A percentile compares a stretch with the other conserved stretches of the same genome.
Conservation (phyloP, 92 coral and sea anemone genomes). For the Parazoanthus darwini region DNA sequence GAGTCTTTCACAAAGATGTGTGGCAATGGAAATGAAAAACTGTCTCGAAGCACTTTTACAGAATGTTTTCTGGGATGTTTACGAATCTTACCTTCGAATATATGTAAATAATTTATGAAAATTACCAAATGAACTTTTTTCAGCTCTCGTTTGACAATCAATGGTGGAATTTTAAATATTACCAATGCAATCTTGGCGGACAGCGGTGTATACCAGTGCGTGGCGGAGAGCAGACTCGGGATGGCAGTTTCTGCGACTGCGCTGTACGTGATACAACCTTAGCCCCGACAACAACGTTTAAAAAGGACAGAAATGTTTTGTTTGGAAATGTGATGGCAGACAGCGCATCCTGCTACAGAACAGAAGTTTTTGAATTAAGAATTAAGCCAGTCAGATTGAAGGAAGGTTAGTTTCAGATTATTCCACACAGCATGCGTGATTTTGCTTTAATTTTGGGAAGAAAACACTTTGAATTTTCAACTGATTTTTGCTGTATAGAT, state of each 20-base stretch:
- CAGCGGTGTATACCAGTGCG: conserved; percentile 35
- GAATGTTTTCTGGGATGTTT: too few relatives aligned
- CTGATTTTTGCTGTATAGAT: too few relatives aligned
- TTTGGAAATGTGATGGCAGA: background rate
- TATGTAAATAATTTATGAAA: background rate
- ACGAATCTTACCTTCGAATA: too few relatives aligned
- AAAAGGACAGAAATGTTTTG: background rate
- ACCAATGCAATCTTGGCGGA: conserved; percentile 1
- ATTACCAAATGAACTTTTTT: background rate
- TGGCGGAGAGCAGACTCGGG: background rate
- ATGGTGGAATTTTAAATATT: background rate
- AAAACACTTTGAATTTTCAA: too few relatives aligned
- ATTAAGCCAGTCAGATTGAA: background rate
- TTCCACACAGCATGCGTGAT: background rate
- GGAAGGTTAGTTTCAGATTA: background rate
- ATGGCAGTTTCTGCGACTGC: background rate
- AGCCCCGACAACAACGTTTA: background rate
- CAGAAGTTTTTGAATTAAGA: background rate
- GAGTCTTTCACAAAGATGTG: too few relatives aligned
- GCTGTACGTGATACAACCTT: background rate
- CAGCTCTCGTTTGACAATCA: conserved; percentile 16
- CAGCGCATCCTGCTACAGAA: background rate
- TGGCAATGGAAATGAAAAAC: too few relatives aligned
- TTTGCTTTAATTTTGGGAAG: background rate
- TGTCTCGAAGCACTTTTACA: too few relatives aligned